Percentiles rank a stretch among this genome's conserved stretches.
Conservation (phyloP, 2,888 invertebrate species). For the Eupithecia vulgata region DNA sequence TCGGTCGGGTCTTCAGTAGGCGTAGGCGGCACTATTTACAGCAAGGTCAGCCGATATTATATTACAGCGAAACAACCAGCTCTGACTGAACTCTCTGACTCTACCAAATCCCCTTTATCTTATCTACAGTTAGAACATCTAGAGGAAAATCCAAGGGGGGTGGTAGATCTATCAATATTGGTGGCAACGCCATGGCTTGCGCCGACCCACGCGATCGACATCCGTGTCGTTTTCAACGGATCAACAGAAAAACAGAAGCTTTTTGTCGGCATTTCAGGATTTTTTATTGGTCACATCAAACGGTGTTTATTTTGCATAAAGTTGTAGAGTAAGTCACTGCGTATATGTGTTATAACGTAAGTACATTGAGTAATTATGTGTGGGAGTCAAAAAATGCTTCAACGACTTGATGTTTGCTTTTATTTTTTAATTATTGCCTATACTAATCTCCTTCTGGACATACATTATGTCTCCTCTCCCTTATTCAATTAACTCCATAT, state of each 20-base stretch:
- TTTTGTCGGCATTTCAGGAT: constrained; percentile 45
- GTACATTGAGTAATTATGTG: not conserved
- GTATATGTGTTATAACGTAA: too few relatives aligned
- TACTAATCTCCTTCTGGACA: too few relatives aligned
- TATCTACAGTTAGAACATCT: constrained; percentile 27
- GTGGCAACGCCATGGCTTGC: constrained; percentile 58
- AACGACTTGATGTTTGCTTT: not conserved
- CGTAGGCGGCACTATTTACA: constrained; percentile 80
- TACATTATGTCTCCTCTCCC: too few relatives aligned
- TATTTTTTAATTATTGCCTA: too few relatives aligned
- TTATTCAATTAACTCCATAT: too few relatives aligned
- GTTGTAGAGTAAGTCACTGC: not conserved
- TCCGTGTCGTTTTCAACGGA: constrained; percentile 61
- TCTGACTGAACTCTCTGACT: constrained; percentile 46
- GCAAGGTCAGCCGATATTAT: constrained; percentile 81
- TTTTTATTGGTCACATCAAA: constrained; percentile 46
- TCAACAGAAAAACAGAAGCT: constrained; percentile 66
- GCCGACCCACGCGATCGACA: constrained; percentile 69
- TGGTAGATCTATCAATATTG: constrained; percentile 56
- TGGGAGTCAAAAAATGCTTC: not conserved
- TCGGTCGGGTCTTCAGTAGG: constrained; percentile 55
- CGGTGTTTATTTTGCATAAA: constrained; percentile 37
- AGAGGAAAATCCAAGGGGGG: constrained; percentile 42
- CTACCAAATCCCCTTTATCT: constrained; percentile 39
- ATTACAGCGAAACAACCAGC: constrained; percentile 69